Base-by-base conservation (phyloP, 64 coral and sea anemone species). In the Catalaphyllia jardinei region DNA sequence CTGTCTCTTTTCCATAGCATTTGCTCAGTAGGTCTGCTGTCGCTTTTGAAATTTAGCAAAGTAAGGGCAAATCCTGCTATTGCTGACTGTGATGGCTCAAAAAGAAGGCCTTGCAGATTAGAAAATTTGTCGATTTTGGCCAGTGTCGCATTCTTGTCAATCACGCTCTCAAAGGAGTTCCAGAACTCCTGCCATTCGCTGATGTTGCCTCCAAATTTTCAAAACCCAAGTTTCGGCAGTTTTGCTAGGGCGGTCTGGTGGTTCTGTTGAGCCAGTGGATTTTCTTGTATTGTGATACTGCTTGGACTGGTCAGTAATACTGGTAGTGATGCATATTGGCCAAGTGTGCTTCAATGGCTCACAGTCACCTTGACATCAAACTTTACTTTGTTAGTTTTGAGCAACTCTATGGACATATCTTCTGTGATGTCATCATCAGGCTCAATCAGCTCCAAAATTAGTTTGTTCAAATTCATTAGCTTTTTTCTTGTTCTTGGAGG, bases 141-240 rank as follows among this genome's bases (percentile, higher is more conserved):
- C 82, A 86, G 4, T 0, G 62, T 54, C 31, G 0, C 62, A 18
- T 86, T 86, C 24, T 71, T 69, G 39, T 86, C 62, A 14, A 46
- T 73, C 10, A 63, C 29, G 82, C 63, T 86, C 18, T 86, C 82
- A 24, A 86, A 86, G 62, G 82, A 86, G 35, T 86, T 63, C 82
- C 82, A 86, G 38, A 86, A 86, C 67, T 67, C 67, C 49, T 73
- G 82, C 62, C 67, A 86, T 9, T 86, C 62, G 16, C 62, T 69
- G 57, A 84, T 84, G 67, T 69, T 73, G 1, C 62, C 82, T 28
- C 49, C 67, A 67, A 86, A 86, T 31, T 86, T 86, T 10, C 31
- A 17, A 39, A 86, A 35, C 25, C 55, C 46, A 14, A 86, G 35
- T 46, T 86, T 86, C 1, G 82, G 82, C 20, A 86, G 38, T 28